These are phyloP conservation scores for Scaptodrosophila lebanonensis DNA, from an alignment of 1,140 invertebrate species.

Conservation along the genomic window DNA sequence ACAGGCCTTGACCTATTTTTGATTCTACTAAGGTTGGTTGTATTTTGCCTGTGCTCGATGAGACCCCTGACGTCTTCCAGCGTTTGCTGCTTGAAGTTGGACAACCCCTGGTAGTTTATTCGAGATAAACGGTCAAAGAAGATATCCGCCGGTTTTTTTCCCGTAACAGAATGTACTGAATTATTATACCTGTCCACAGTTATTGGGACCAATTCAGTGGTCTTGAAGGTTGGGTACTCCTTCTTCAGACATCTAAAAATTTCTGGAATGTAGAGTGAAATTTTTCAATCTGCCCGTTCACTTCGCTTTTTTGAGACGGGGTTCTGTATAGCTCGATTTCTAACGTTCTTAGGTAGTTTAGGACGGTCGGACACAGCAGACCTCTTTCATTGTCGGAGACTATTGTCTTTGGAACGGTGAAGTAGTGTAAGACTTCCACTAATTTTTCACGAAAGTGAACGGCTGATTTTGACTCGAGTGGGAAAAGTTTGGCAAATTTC, in stretches of 20 bases:
- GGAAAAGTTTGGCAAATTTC: too few species aligned
- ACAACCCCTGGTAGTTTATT: too few species aligned
- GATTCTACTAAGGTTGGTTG: too few species aligned
- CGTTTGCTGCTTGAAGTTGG: too few species aligned
- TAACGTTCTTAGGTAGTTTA: neutral
- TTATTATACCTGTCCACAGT: neutral
- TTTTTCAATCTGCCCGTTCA: neutral
- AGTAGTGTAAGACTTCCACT: neutral
- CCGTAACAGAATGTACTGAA: too few species aligned
- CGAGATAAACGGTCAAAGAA: too few species aligned
- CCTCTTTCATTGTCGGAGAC: neutral
- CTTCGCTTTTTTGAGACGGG: neutral
- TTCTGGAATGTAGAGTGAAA: neutral
- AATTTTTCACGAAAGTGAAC: neutral
- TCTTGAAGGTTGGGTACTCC: slow-evolving; percentile 1
- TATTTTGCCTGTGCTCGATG: too few species aligned
- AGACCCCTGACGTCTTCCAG: too few species aligned
- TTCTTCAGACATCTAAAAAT: neutral
- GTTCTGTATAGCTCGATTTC: neutral
- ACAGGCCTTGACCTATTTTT: too few species aligned
- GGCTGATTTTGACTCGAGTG: too few species aligned
- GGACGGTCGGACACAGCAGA: too few species aligned
- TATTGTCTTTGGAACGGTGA: neutral
- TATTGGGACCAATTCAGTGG: neutral
- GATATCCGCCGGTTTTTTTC: too few species aligned